These are phyloP conservation scores for Salticus scenicus DNA, from an alignment of 2,888 invertebrate genomes.

Conservation along the genomic window DNA sequence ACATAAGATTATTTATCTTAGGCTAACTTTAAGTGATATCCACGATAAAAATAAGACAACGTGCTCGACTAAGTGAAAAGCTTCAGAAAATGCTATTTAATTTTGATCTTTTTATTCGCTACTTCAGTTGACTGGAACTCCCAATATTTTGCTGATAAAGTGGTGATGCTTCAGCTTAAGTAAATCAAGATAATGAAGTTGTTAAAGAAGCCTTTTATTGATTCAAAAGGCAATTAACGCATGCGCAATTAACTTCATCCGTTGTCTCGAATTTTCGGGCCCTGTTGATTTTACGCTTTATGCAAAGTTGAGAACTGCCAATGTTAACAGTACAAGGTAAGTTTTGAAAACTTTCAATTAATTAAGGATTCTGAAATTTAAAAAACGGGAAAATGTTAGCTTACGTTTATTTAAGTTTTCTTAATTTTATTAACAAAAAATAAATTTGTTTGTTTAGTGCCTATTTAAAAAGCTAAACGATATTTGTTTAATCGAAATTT, in stretches of 20 bases:
- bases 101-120: not conserved
- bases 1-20: too few relatives aligned
- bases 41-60: too few relatives aligned
- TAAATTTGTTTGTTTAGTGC: too few relatives aligned
- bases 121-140: not conserved
- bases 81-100: not conserved
- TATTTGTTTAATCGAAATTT: too few relatives aligned
- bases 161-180: not conserved
- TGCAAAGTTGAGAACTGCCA: not conserved
- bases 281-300: slow-evolving; percentile 8
- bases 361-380: too few relatives aligned
- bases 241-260: slow-evolving; percentile 18
- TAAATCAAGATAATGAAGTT: slow-evolving; percentile 15
- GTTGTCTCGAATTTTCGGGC: not conserved
- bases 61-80: too few relatives aligned
- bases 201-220: slow-evolving; percentile 11
- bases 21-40: too few relatives aligned
- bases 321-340: not conserved
- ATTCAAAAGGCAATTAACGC: slow-evolving; percentile 18
- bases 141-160: not conserved
- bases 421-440: too few relatives aligned
- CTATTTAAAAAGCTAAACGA: too few relatives aligned
- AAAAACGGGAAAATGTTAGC: too few relatives aligned
- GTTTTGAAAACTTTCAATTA: not conserved
- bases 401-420: too few relatives aligned